A percentile compares a stretch with the other conserved stretches of the same genome.
These are phyloP conservation scores for Zapornia atra DNA, from an alignment of 2,113 vertebrate genomes.

Conservation along the genomic window DNA sequence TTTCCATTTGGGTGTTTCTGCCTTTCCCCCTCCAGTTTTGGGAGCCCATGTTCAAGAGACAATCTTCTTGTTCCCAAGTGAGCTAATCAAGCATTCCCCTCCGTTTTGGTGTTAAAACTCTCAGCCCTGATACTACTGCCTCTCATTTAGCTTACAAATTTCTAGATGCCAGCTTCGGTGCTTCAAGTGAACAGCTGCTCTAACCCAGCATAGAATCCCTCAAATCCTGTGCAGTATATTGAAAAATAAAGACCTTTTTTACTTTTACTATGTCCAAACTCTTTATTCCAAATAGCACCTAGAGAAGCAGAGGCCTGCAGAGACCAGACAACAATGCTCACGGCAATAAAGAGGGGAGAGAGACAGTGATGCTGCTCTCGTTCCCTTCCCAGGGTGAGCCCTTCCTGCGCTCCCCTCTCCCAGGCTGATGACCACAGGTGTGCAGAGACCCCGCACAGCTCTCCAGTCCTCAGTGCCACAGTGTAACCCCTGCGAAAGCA, in stretches of 20 bases:
- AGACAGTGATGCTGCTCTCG: fast-evolving
- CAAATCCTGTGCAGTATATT: neutral
- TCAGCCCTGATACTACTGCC: neutral
- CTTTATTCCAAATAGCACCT: neutral
- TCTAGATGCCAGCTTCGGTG: neutral
- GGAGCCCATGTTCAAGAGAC: neutral
- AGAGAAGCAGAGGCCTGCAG: neutral
- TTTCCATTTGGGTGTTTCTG: neutral
- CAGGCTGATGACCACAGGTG: fast-evolving
- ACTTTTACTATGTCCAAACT: neutral
- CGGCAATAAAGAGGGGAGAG: neutral
- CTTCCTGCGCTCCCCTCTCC: neutral
- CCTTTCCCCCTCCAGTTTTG: neutral
- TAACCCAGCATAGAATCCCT: neutral
- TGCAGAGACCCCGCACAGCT: neutral
- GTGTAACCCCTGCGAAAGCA: neutral
- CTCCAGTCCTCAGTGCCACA: fast-evolving
- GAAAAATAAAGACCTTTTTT: conserved; percentile 11
- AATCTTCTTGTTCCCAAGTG: neutral
- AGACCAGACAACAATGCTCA: neutral
- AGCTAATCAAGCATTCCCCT: neutral
- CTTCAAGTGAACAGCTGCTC: neutral
- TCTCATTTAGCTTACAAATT: neutral
- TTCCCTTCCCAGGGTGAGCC: neutral
- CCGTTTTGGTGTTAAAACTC: neutral